Evolutionary conservation across 2,797 vertebrate species (phyloP).

Genomic region (Helicolenus hilgendorfi): DNA sequence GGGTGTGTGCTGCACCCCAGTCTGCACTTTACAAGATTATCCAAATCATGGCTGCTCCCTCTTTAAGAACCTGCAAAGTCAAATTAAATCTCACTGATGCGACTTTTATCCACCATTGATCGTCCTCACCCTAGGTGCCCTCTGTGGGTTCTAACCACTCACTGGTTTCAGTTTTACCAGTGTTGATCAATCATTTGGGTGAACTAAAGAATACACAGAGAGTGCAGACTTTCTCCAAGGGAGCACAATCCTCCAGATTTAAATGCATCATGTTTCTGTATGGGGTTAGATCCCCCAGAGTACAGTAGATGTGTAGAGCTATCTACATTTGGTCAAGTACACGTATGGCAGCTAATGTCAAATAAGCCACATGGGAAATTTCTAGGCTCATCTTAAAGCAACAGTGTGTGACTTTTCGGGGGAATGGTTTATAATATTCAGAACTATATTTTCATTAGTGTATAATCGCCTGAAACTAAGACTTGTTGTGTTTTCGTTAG

Average conservation of each 20-base stretch:
- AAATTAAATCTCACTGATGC: conserved; percentile 33
- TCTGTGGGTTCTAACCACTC: conserved; percentile 22
- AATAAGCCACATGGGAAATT: not conserved
- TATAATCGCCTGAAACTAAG: too few relatives aligned
- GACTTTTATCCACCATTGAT: conserved; percentile 65
- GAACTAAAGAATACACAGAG: not conserved
- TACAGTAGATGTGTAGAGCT: not conserved
- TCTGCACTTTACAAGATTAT: conserved; percentile 13
- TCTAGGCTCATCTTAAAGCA: not conserved
- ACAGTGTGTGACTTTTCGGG: too few relatives aligned
- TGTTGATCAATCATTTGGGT: conserved; percentile 23
- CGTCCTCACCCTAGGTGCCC: conserved; percentile 58
- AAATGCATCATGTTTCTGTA: not conserved
- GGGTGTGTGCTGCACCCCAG: not conserved
- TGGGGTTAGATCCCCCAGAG: not conserved
- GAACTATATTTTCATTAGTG: too few relatives aligned
- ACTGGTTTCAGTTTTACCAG: conserved; percentile 46
- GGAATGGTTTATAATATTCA: too few relatives aligned
- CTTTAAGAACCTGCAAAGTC: conserved; percentile 20
- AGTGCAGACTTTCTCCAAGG: not conserved
- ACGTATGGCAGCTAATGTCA: not conserved
- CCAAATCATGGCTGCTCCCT: not conserved
- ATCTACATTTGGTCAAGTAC: not conserved
- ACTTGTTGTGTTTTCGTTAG: too few relatives aligned
- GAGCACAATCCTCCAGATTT: not conserved